Evolutionary conservation across 1,140 invertebrate species (phyloP).

Genomic region (Papilio polyxenes): DNA sequence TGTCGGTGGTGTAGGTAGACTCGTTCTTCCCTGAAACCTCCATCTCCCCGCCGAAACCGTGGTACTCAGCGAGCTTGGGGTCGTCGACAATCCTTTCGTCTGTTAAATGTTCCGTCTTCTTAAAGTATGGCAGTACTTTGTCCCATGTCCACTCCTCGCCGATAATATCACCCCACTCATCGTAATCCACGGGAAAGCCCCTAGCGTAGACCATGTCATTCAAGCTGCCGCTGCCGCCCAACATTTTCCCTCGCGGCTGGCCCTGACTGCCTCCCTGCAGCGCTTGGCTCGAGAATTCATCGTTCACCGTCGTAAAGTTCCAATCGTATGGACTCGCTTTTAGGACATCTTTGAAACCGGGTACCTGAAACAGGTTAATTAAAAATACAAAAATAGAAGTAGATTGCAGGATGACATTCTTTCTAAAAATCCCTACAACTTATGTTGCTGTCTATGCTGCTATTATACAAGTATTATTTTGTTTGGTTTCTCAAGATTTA

Average conservation of each 20-base stretch:
- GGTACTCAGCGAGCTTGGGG: slow-evolving; percentile 53
- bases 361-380: slow-evolving; percentile 55
- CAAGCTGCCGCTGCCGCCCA: slow-evolving; percentile 88
- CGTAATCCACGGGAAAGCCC: slow-evolving; percentile 88
- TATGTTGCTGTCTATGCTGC: too few species aligned
- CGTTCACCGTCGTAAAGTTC: slow-evolving; percentile 66
- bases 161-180: slow-evolving; percentile 83
- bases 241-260: slow-evolving; percentile 80
- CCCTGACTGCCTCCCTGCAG: slow-evolving; percentile 53
- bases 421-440: too few species aligned
- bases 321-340: slow-evolving; percentile 64
- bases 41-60: slow-evolving; percentile 64
- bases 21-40: slow-evolving; percentile 57
- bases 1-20: slow-evolving; percentile 50
- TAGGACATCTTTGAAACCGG: slow-evolving; percentile 54
- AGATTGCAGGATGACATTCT: not conserved
- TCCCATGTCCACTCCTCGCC: slow-evolving; percentile 91
- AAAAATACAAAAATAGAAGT: slow-evolving; percentile 11
- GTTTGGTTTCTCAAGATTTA: not conserved
- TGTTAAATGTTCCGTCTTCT: slow-evolving; percentile 66
- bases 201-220: slow-evolving; percentile 92
- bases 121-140: slow-evolving; percentile 80
- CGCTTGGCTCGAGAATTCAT: slow-evolving; percentile 58
- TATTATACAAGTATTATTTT: not conserved
- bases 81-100: slow-evolving; percentile 62